These are phyloP conservation scores for Scaptomyza hsui DNA, from an alignment of 1,140 invertebrate genomes.

Conservation along the genomic window DNA sequence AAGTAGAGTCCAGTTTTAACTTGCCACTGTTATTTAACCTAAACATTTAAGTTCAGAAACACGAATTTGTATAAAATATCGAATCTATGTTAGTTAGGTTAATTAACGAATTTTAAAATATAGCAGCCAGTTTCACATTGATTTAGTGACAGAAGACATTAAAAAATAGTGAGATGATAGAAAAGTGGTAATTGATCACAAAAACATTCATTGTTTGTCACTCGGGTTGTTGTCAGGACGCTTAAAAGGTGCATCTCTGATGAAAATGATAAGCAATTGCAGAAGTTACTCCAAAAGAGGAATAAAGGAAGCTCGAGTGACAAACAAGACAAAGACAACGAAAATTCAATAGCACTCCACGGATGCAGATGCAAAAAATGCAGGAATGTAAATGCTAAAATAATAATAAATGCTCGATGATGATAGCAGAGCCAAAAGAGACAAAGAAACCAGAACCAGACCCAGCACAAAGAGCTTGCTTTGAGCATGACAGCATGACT, in stretches of 20 bases:
- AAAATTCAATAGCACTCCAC: conserved; percentile 61
- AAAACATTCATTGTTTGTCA: conserved; percentile 70
- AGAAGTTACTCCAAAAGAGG: conserved; percentile 15
- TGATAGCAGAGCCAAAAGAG: conserved; percentile 61
- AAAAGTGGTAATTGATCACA: conserved; percentile 55
- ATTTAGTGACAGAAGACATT: conserved; percentile 58
- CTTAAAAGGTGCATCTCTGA: conserved; percentile 39
- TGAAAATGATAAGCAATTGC: conserved; percentile 32
- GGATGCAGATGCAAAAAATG: background rate
- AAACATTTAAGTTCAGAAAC: too few species aligned
- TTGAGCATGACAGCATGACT: conserved; percentile 23
- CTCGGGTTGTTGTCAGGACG: conserved; percentile 44
- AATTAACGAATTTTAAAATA: too few species aligned
- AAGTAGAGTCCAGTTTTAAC: too few species aligned
- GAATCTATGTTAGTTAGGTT: too few species aligned
- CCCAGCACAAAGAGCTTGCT: conserved; percentile 55
- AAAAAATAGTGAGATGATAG: background rate
- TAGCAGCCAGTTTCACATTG: conserved; percentile 68
- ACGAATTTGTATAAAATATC: too few species aligned
- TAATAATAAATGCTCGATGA: conserved; percentile 77
- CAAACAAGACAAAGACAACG: conserved; percentile 63
- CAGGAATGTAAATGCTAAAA: conserved; percentile 38
- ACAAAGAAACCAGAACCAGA: conserved; percentile 61
- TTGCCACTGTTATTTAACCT: too few species aligned
- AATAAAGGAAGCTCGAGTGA: conserved; percentile 14